Base-by-base conservation (phyloP, 1,140 invertebrate genomes). In the Drosophila suzukii region DNA sequence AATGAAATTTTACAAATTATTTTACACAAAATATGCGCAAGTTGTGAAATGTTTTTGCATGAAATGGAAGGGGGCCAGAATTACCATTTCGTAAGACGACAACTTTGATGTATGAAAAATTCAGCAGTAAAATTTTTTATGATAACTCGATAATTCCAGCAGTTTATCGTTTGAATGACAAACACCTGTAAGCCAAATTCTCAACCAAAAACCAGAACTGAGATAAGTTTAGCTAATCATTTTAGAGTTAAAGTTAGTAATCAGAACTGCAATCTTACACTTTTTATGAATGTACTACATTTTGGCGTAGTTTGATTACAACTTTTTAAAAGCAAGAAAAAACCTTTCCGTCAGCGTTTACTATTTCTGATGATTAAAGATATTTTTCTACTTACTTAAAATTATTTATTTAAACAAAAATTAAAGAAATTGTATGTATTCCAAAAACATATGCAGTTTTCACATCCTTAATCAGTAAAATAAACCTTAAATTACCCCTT, bases 1-100 rank as follows among this genome's bases (percentile, higher is more conserved):
- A 78, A 80, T 76, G 39, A 68, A 77, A 78, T 82, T 83, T 75
- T 56, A 63, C 53, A 78, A 81, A 77, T 67, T 53, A 55, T 73
- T 77, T 62, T 66, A 53, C 49, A 75, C 70, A 41, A 71, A 70
- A 75, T 73, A 53, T 55, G 39, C 68, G 36, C 57, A 51, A 61
- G 51, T 50, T 57, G 54, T 39, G 36, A 65, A 72, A 46, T 10
- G n/a, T 43, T 67, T 67, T 36, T 27, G 12, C 46, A 8, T 12
- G 32, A 34, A 10, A 24, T 7, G 15, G 10, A 1, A 8, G 15
- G n/a, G 39, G 17, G 20, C 20, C 13, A 11, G 36, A 47, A 59
- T 59, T 20, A 13, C 36, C 43, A 44, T 47, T 47, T 17, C 13
- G 8, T 17, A 24, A 38, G 30, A 58, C 44, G 6, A 11, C 15